A percentile compares a stretch with the other conserved stretches of the same genome.
phyloP scores from a whole-genome alignment of 2,113 vertebrate genomes.

The Corvus cornix region DNA sequence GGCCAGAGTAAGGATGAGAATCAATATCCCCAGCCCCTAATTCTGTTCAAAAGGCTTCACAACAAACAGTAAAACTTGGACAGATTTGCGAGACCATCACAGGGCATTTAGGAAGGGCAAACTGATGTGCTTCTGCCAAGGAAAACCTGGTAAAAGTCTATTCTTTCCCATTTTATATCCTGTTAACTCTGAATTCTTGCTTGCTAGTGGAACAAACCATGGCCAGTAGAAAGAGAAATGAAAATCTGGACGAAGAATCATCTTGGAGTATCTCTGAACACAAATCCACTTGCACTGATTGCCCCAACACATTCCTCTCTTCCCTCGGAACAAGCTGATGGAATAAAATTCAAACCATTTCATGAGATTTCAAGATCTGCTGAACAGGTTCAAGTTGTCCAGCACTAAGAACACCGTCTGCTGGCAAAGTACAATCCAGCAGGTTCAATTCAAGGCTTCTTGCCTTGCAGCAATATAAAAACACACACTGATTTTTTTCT shows the following conservation, averaged over 20 bases:
- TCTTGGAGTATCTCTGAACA: neutral
- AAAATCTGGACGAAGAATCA: neutral
- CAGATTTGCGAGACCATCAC: neutral
- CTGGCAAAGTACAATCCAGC: neutral
- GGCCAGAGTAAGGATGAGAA: neutral
- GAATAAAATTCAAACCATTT: neutral
- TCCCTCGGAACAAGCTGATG: neutral
- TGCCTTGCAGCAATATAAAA: neutral
- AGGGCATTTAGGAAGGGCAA: neutral
- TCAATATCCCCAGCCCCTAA: neutral
- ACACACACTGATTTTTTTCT: neutral
- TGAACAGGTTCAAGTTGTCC: neutral
- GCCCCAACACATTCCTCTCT: neutral
- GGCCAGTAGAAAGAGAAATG: neutral
- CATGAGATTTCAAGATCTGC: neutral
- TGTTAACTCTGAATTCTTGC: neutral
- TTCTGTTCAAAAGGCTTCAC: neutral
- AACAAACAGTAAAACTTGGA: neutral
- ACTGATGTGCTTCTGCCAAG: neutral
- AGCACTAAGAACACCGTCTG: neutral
- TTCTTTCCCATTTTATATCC: neutral
- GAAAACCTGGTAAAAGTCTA: neutral
- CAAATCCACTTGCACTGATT: neutral
- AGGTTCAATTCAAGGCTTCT: neutral
- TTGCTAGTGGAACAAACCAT: neutral